Percentiles rank a stretch among this genome's conserved stretches.
These are phyloP conservation scores for Burhinus oedicnemus DNA, from an alignment of 2,113 vertebrate species.

Conservation along the genomic window DNA sequence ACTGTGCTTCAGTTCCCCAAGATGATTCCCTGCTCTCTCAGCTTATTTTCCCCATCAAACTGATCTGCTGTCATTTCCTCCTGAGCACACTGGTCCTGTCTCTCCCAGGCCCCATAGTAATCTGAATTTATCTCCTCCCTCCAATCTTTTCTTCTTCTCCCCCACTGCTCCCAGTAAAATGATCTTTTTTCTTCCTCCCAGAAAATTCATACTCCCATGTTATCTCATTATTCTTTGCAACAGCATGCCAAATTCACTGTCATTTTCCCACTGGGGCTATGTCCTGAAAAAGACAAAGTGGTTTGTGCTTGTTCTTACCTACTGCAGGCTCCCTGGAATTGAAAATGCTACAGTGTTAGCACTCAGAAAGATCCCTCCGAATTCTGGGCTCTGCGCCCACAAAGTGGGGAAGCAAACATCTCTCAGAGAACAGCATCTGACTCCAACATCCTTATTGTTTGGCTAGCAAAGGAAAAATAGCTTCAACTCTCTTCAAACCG, in stretches of 20 bases:
- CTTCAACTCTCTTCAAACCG: background rate
- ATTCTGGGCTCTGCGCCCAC: constrained; percentile 37
- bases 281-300: constrained; percentile 42
- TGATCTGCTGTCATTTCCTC: background rate
- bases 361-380: background rate
- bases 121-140: constrained; percentile 13
- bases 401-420: background rate
- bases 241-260: constrained; percentile 39
- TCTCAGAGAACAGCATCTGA: background rate
- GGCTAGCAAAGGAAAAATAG: background rate
- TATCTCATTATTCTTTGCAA: constrained; percentile 55
- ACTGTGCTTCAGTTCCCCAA: background rate
- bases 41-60: constrained; percentile 2
- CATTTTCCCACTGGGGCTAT: constrained; percentile 29
- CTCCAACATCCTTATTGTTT: background rate
- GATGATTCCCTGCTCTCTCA: background rate
- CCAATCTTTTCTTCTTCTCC: background rate
- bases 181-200: background rate
- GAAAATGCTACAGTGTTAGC: background rate
- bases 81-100: background rate
- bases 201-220: constrained; percentile 57
- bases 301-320: constrained; percentile 29
- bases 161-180: background rate
- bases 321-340: constrained; percentile 43
- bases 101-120: background rate